phyloP scores from a whole-genome alignment of 2,888 invertebrate species.

The Mantis religiosa region DNA sequence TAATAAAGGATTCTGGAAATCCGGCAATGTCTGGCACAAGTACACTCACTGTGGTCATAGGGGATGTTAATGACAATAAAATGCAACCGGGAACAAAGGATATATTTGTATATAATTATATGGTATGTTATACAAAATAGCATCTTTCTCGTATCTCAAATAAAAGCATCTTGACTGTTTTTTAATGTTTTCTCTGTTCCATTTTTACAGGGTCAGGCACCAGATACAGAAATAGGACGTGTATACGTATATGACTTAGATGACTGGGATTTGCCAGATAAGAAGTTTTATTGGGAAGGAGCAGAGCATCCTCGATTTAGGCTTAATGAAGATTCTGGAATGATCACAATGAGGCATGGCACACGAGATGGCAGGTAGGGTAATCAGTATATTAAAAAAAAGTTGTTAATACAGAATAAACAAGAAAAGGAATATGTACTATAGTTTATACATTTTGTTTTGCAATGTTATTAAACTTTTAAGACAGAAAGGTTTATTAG shows the following conservation, averaged over 20 bases:
- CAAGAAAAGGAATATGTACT: too few species aligned
- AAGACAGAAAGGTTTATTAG: too few species aligned
- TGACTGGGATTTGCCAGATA: slow-evolving; percentile 98
- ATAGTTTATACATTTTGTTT: too few species aligned
- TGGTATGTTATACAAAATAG: slow-evolving; percentile 43
- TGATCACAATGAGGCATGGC: slow-evolving; percentile 92
- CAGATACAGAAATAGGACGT: slow-evolving; percentile 86
- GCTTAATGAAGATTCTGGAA: slow-evolving; percentile 85
- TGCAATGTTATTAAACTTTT: too few species aligned
- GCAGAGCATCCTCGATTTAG: slow-evolving; percentile 83
- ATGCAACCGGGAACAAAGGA: slow-evolving; percentile 96
- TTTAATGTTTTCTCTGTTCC: neutral
- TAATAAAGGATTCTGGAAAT: slow-evolving; percentile 94
- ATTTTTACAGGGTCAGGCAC: slow-evolving; percentile 69
- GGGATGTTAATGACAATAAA: slow-evolving; percentile 97
- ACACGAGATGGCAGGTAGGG: slow-evolving; percentile 75
- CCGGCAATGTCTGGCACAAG: slow-evolving; percentile 96
- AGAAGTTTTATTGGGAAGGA: slow-evolving; percentile 93
- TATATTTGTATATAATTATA: slow-evolving; percentile 94
- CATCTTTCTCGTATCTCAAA: too few species aligned
- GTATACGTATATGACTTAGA: slow-evolving; percentile 97
- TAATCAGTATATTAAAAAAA: slow-evolving; percentile 1
- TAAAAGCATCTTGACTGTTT: too few species aligned
- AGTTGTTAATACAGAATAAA: too few species aligned
- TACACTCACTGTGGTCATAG: slow-evolving; percentile 92